A percentile compares a stretch with the other conserved stretches of the same genome.
Conservation (phyloP, 2,888 invertebrate genomes). For the Siphlonurus alternatus region DNA sequence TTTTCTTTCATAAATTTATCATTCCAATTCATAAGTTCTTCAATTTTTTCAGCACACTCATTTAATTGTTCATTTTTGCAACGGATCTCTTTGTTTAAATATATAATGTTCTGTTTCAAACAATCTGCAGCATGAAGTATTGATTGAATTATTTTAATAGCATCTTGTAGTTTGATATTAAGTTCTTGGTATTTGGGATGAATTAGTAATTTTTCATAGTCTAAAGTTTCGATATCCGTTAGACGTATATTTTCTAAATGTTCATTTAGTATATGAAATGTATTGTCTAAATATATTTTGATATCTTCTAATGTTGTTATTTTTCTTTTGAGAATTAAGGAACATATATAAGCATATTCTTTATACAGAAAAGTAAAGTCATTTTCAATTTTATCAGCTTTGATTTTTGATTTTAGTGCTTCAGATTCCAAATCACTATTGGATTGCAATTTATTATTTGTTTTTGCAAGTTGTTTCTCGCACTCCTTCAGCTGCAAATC, state of each 20-base stretch:
- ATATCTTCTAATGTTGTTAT: not conserved
- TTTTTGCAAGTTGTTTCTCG: not conserved
- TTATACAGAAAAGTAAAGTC: not conserved
- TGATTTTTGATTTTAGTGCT: not conserved
- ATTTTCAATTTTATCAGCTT: not conserved
- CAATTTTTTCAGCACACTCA: not conserved
- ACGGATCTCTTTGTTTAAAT: not conserved
- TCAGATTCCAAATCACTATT: not conserved
- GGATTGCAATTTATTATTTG: not conserved
- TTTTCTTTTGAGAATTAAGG: not conserved
- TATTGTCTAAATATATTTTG: not conserved
- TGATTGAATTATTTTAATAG: not conserved
- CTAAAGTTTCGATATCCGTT: not conserved
- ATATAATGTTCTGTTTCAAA: not conserved
- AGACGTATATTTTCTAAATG: not conserved
- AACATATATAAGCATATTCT: not conserved
- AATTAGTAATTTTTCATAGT: not conserved
- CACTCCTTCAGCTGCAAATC: not conserved
- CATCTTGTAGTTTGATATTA: not conserved
- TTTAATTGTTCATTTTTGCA: not conserved
- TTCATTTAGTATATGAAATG: not conserved
- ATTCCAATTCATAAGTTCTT: not conserved
- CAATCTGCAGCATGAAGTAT: not conserved
- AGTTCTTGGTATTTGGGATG: not conserved
- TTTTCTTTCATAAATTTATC: not conserved